A percentile compares a stretch with the other conserved stretches of the same genome.
These are phyloP conservation scores for Chondrosia reniformis DNA, from an alignment of 37 sponge, comb jelly and placozoan genomes.

Conservation along the genomic window DNA sequence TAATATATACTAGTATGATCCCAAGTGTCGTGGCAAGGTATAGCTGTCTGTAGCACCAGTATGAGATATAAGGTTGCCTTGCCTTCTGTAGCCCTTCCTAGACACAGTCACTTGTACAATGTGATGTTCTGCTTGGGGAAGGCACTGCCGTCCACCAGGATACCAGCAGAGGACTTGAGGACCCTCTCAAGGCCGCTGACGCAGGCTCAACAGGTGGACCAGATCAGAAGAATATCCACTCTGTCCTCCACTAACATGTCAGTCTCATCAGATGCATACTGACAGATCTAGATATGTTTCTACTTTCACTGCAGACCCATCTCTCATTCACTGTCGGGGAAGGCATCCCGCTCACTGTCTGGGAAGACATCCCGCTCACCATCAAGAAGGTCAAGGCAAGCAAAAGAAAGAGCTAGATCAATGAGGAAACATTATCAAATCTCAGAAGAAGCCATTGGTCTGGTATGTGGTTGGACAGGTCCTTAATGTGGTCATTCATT, in stretches of 20 bases:
- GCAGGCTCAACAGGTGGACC: slow-evolving; percentile 29
- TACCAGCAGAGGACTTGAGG: slow-evolving; percentile 19
- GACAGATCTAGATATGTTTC: too few relatives aligned
- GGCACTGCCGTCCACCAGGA: background rate
- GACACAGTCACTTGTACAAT: slow-evolving; percentile 41
- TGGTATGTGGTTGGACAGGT: too few relatives aligned
- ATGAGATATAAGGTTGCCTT: background rate
- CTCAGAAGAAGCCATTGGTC: too few relatives aligned
- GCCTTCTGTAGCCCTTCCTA: slow-evolving; percentile 34
- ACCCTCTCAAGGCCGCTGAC: slow-evolving; percentile 38
- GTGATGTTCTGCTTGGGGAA: slow-evolving; percentile 32
- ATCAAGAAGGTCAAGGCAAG: slow-evolving; percentile 59
- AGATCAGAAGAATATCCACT: slow-evolving; percentile 32
- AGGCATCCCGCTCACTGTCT: background rate
- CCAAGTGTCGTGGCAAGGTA: background rate
- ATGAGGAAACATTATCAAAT: slow-evolving; percentile 59
- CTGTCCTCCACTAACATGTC: slow-evolving; percentile 16
- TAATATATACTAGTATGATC: too few relatives aligned
- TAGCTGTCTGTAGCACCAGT: background rate
- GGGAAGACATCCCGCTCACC: slow-evolving; percentile 12
- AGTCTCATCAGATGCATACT: background rate
- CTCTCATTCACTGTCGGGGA: background rate
- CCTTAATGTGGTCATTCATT: too few relatives aligned
- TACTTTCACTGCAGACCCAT: background rate
- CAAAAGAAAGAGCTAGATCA: slow-evolving; percentile 51